Base-by-base conservation (phyloP, 2,113 vertebrate genomes). In the Equus przewalskii region DNA sequence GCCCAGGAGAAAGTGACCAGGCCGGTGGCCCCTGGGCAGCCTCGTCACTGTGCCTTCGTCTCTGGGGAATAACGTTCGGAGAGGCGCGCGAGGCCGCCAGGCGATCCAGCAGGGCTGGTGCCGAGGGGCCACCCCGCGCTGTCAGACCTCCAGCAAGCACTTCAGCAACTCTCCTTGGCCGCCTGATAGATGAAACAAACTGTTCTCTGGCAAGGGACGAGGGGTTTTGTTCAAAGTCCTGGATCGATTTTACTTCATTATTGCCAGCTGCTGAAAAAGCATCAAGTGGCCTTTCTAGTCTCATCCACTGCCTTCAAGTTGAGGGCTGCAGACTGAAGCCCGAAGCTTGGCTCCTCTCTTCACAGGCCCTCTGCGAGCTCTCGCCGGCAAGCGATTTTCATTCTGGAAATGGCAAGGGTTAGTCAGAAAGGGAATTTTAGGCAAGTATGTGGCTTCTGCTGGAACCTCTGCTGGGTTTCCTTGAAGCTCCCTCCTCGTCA, bases 211-310 rank as follows among this genome's bases (percentile, higher is more conserved):
- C 62, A 64, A 69, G 80, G 79, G 56, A 36, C 1, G 6, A 69
- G 75, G 64, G 44, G 19, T 87, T 89, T 84, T 83, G n/a, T 58
- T 96, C 82, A 65, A 93, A 93, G 81, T 28, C 89, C 30, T 76
- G 30, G n/a, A 92, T 94, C 14, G 12, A 87, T 95, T 86, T 95
- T 69, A 46, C 44, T 44, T 72, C 51, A 90, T 87, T 70, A 58
- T 62, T 84, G 58, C 80, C 81, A 87, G 41, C 51, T 83, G 80
- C 58, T 78, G 46, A 73, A 51, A 62, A 82, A 78, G 49, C 16
- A 28, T 75, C 19, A 10, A 62, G 76, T 24, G 30, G 72, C 21
- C 41, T 85, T 56, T 89, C 56, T 82, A 54, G 13, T 64, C 67
- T 30, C 60, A 69, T 62, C 56, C 67, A 33, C 54, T 15, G 19